Evolutionary conservation across 92 coral and sea anemone genomes (phyloP).

Genomic region (Zoanthus solanderi): DNA sequence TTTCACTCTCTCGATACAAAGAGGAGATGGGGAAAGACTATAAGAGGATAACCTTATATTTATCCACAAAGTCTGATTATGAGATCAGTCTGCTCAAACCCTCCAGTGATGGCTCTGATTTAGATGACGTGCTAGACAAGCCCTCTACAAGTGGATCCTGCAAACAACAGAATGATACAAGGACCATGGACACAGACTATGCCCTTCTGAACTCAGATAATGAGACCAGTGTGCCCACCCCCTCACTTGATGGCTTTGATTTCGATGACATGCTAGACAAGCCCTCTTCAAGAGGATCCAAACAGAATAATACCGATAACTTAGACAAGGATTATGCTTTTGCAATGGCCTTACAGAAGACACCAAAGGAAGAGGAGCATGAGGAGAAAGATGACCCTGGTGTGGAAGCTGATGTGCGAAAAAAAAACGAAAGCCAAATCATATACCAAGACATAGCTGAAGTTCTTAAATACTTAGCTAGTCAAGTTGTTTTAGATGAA

Average conservation of each 20-base stretch:
- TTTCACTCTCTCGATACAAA: conserved; percentile 24
- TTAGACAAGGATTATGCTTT: conserved; percentile 10
- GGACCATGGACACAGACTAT: not conserved
- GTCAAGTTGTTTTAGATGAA: conserved; percentile 1
- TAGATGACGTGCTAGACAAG: too few species aligned
- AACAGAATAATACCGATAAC: conserved; percentile 3
- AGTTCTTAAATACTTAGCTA: conserved; percentile 9
- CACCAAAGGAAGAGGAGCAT: not conserved
- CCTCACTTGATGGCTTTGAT: not conserved
- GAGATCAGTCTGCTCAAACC: conserved; percentile 15
- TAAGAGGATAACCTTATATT: conserved; percentile 27
- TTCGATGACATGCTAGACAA: not conserved
- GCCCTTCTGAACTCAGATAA: not conserved
- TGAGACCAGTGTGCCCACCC: not conserved
- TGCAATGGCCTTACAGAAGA: conserved; percentile 24
- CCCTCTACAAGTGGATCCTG: not conserved
- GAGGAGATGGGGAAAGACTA: conserved; percentile 25
- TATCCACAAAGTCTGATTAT: conserved; percentile 27
- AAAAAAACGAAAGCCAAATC: not conserved
- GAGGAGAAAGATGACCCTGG: conserved; percentile 7
- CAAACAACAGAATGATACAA: not conserved
- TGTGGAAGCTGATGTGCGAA: not conserved
- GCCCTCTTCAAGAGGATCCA: not conserved
- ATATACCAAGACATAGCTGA: conserved; percentile 2
- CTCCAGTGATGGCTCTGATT: too few species aligned